phyloP scores from a whole-genome alignment of 1,140 invertebrate genomes.

The Atta colombica region DNA sequence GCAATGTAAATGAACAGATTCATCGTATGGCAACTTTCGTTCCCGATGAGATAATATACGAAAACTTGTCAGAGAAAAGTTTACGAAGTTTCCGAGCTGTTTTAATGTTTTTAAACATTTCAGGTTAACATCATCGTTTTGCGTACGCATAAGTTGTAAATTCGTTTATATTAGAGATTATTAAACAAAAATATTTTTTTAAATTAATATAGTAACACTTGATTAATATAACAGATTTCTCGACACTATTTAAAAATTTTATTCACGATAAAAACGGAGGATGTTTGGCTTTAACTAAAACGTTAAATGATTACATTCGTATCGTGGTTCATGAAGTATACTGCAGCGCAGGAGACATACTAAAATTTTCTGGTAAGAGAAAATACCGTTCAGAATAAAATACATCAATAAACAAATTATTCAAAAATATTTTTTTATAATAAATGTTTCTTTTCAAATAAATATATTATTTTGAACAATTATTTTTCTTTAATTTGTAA shows the following conservation, averaged over 20 bases:
- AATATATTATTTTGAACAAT: neutral
- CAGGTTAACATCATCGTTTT: constrained; percentile 43
- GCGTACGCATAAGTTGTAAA: neutral
- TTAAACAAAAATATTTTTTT: neutral
- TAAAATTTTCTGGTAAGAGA: constrained; percentile 76
- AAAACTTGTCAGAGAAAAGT: constrained; percentile 57
- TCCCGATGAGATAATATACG: constrained; percentile 74
- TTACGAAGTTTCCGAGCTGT: constrained; percentile 58
- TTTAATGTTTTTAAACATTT: constrained; percentile 66
- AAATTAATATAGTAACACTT: neutral
- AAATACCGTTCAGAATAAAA: neutral
- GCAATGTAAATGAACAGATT: constrained; percentile 45
- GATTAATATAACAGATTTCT: constrained; percentile 66
- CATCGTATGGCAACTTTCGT: constrained; percentile 75
- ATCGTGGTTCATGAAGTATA: constrained; percentile 77
- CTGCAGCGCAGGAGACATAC: constrained; percentile 77
- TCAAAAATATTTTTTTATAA: neutral
- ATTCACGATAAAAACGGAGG: constrained; percentile 72
- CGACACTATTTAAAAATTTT: constrained; percentile 72
- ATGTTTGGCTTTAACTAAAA: constrained; percentile 71
- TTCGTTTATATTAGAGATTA: neutral
- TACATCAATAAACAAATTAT: neutral
- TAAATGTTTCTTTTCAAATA: neutral
- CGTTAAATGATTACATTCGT: constrained; percentile 75
- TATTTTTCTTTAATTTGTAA: neutral